Evolutionary conservation across 1,140 invertebrate species (phyloP).

Genomic region (Temnothorax curvispinosus): DNA sequence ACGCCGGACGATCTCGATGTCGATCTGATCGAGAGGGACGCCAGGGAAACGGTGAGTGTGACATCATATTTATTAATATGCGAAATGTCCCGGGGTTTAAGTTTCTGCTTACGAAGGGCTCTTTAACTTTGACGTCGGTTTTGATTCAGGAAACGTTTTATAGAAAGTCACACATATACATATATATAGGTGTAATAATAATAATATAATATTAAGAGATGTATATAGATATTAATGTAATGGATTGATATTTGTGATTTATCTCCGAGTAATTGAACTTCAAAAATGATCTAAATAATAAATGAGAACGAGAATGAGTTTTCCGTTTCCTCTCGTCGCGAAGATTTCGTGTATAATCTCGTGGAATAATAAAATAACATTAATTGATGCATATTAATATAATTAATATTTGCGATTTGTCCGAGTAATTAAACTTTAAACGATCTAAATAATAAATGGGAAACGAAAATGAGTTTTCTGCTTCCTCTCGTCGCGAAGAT

Average conservation of each 20-base stretch:
- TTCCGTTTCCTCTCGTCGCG: neutral
- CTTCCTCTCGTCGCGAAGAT: neutral
- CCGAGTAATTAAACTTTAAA: neutral
- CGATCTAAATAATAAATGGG: neutral
- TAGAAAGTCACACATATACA: neutral
- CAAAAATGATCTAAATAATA: neutral
- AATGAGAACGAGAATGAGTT: neutral
- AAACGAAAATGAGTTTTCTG: neutral
- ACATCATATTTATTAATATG: neutral
- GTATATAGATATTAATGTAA: neutral
- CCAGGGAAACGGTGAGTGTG: conserved; percentile 28
- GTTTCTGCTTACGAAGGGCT: neutral
- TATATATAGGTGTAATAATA: no score
- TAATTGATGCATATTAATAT: neutral
- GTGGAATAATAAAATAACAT: neutral
- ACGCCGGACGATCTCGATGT: conserved; percentile 64
- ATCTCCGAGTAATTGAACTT: neutral
- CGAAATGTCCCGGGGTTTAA: neutral
- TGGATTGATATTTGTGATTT: neutral
- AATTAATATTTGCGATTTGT: neutral
- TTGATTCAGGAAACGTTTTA: neutral
- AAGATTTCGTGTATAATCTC: neutral
- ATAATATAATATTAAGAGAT: neutral
- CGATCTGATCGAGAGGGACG: conserved; percentile 72
- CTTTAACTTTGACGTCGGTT: neutral